A percentile compares a stretch with the other conserved stretches of the same genome.
Conservation (phyloP, 2,888 invertebrate genomes). For the Oconnorella tubifera region DNA sequence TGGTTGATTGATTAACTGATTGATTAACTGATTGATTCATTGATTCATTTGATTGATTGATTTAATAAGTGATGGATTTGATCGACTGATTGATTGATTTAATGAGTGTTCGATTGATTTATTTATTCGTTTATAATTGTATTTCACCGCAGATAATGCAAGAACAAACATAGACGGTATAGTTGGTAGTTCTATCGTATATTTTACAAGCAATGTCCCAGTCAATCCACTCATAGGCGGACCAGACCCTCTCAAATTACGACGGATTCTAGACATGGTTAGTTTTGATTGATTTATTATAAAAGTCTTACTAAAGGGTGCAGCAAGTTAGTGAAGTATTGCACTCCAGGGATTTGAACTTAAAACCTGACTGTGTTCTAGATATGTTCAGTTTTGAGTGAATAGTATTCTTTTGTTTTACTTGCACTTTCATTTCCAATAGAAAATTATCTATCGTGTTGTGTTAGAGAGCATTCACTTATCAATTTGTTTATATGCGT, state of each 20-base stretch:
- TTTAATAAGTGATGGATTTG: too few relatives aligned
- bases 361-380: too few relatives aligned
- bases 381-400: background rate
- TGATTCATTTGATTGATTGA: too few relatives aligned
- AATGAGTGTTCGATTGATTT: too few relatives aligned
- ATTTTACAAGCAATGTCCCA: constrained; percentile 64
- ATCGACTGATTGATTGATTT: too few relatives aligned
- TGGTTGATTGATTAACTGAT: background rate
- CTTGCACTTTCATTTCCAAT: too few relatives aligned
- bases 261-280: constrained; percentile 89
- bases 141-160: constrained; percentile 78
- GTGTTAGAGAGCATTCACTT: too few relatives aligned
- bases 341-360: background rate
- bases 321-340: background rate
- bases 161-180: constrained; percentile 82
- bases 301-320: background rate
- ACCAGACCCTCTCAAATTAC: constrained; percentile 72
- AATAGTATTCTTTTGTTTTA: too few relatives aligned
- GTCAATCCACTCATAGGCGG: constrained; percentile 44
- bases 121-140: too few relatives aligned
- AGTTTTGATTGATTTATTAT: too few relatives aligned
- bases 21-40: background rate
- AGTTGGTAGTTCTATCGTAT: constrained; percentile 76
- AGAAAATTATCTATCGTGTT: too few relatives aligned
- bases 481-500: too few relatives aligned